Base-by-base conservation (phyloP, 2,797 vertebrate species). In the Enteromius radiatus region DNA sequence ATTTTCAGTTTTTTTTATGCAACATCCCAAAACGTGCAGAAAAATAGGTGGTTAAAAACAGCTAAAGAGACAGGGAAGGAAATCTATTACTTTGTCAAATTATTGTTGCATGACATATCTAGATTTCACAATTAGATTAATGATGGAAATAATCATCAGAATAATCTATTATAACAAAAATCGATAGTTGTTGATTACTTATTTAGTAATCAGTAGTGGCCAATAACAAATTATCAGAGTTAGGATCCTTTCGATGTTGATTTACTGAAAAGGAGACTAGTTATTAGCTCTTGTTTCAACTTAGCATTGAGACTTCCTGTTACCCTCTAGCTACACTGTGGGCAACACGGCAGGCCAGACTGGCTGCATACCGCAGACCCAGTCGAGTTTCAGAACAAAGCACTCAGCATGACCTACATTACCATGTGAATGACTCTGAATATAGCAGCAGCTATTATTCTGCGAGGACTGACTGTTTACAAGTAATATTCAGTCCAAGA, bases 361-460 rank as follows among this genome's bases (percentile, higher is more conserved):
- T 85, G 8, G 69, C 84, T 85, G 74, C 89, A 91, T 87, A 89
- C 83, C 89, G 82, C 71, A 87, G 74, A 84, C 43, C 87, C 78
- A 81, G 88, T 80, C 85, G 88, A 90, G 85, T 88, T 89, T 89
- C 56, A 84, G 86, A 70, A 91, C 74, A 91, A 88, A 86, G 84
- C 79, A 64, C 68, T 7, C 14, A 76, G 80, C 56, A 43, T 83
- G 6, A 63, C 82, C 33, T 23, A 41, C 76, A 88, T 92, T 87
- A 90, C 80, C 89, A 91, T 87, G 70, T 84, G 47, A 90, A 90
- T 82, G 75, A 80, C 23, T 4, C 26, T 76, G 54, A 71, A 74
- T 59, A 8, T 10, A 70, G 69, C 4, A 33, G 77, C 83, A 23
- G 73, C 70, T 61, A 74, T 54, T 65, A 87, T 85, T 38, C 12